Conservation (phyloP, 2,797 vertebrate species). For the Rhinella marina region DNA sequence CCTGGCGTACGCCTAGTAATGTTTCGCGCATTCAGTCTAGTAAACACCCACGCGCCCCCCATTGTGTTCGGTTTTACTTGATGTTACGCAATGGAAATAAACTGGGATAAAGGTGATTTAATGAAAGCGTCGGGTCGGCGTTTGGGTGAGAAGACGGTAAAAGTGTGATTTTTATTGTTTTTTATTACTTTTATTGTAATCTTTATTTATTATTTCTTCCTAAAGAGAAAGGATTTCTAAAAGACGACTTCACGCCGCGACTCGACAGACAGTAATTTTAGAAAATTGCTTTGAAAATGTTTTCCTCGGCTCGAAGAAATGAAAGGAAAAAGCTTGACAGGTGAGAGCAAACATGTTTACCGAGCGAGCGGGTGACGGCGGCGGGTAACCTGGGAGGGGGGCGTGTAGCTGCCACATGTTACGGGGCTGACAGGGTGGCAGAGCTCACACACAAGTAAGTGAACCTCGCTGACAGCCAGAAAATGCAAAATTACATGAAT, state of each 20-base stretch:
- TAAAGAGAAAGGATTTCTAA: neutral
- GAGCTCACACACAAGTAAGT: neutral
- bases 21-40: too few relatives aligned
- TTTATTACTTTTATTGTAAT: neutral
- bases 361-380: neutral
- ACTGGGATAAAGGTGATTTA: neutral
- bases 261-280: constrained; percentile 22
- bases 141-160: neutral
- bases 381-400: neutral
- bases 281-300: constrained; percentile 48
- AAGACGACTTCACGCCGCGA: neutral
- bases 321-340: constrained; percentile 33
- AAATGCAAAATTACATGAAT: constrained; percentile 29
- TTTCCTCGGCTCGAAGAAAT: constrained; percentile 17
- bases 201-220: neutral
- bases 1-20: too few relatives aligned
- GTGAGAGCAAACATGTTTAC: constrained; percentile 39
- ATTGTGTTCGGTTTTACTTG: neutral
- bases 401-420: neutral
- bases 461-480: neutral
- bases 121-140: neutral
- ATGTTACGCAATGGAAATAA: neutral
- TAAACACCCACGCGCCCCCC: neutral
- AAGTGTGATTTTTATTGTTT: neutral
- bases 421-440: neutral